Percentiles rank a stretch among this genome's conserved stretches.
Evolutionary conservation across 2,113 vertebrate species (phyloP).

Genomic region (Coturnix japonica): DNA sequence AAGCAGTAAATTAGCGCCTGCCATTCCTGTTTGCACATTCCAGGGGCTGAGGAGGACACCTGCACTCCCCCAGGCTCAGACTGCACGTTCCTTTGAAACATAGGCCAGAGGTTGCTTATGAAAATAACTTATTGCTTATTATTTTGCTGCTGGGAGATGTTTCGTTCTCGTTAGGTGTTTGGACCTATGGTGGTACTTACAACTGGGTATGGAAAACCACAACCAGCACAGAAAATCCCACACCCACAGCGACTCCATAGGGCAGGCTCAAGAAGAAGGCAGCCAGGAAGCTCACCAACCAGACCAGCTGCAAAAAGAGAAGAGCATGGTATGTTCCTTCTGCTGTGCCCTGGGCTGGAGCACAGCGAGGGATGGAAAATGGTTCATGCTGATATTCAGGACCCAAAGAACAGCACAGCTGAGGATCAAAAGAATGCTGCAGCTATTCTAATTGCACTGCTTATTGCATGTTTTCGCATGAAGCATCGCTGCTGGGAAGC

Average conservation of each 20-base stretch:
- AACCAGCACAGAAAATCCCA: slow-evolving; percentile 88
- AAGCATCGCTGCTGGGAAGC: background rate
- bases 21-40: slow-evolving; percentile 69
- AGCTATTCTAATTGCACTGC: background rate
- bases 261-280: slow-evolving; percentile 93
- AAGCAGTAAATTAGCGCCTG: slow-evolving; percentile 41
- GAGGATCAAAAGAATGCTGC: background rate
- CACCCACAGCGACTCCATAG: slow-evolving; percentile 90
- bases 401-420: background rate
- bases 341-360: fast-evolving
- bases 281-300: slow-evolving; percentile 92
- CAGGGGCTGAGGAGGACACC: slow-evolving; percentile 35
- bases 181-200: slow-evolving; percentile 74
- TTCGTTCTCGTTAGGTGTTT: background rate
- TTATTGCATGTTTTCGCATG: background rate
- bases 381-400: background rate
- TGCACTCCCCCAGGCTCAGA: slow-evolving; percentile 57
- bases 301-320: slow-evolving; percentile 82
- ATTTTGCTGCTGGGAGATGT: background rate
- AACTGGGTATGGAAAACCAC: slow-evolving; percentile 95
- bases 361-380: background rate
- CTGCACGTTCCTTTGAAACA: slow-evolving; percentile 10
- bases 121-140: background rate
- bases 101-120: slow-evolving; percentile 6
- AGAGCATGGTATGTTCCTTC: background rate